Evolutionary conservation across 2,113 vertebrate genomes (phyloP), one percentile per base, ranked within the genome.

Genomic region (Caracal caracal): DNA sequence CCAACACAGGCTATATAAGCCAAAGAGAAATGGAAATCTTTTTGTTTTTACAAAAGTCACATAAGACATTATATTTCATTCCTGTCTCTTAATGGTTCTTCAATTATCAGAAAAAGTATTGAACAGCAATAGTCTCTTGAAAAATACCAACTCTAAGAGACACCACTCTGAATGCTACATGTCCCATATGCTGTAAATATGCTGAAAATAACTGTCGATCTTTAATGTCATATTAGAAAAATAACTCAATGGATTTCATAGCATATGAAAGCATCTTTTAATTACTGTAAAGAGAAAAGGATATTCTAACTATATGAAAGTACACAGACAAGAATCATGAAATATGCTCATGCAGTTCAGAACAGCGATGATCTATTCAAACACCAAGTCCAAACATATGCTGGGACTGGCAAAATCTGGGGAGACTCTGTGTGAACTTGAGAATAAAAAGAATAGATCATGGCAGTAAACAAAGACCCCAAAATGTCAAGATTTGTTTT

Each of bases 21-120:
- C 96, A 68, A 90, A 47, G 61, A 95, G 33, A 78, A 97, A 85
- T 16, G 28, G 88, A 90, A 95, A 95, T 65, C 6, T 35, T 93
- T 78, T 43, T 53, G 30, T 47, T 94, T 95, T 95, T 63, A 90
- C 10, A 59, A 61, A 96, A 94, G 79, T 80, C 56, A 87, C 35
- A 96, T 81, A 94, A 75, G 88, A 20, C 5, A 78, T 65, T 86
- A 16, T 43, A 88, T 95, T 93, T 97, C 81, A 89, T 59, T 97
- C 43, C 30, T 80, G 30, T 97, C 47, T 96, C 53, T 90, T 90
- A 97, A 86, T 78, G 47, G 71, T 65, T 97, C 97, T 91, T 81
- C 19, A 68, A 30, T 56, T 88, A 95, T 86, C 33, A 90, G 59
- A 56, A 53, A 95, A 96, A 95, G 19, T 63, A 82, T 0, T 53